A percentile compares a stretch with the other conserved stretches of the same genome.
Conservation (phyloP, 2,888 invertebrate genomes). For the Hirtodrosophila cameraria region DNA sequence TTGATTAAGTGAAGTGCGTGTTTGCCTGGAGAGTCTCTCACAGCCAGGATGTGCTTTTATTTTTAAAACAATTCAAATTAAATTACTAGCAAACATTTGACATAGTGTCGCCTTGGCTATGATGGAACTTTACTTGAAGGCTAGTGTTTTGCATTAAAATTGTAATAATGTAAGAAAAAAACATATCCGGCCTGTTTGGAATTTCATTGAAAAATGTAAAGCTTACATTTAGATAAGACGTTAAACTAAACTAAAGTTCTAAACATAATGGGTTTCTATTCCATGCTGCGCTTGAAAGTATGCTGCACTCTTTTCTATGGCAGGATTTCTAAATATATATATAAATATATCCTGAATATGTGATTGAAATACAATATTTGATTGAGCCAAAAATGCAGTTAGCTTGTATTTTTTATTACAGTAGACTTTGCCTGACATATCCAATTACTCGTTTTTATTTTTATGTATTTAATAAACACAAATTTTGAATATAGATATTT, state of each 20-base stretch:
- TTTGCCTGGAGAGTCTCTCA: background rate
- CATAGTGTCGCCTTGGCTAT: constrained; percentile 1
- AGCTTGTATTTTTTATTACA: no score
- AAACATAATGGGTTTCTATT: no score
- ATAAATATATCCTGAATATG: no score
- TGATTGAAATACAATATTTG: no score
- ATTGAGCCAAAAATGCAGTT: no score
- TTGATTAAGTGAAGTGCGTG: constrained; percentile 62
- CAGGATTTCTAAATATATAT: no score
- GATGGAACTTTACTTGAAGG: constrained; percentile 2
- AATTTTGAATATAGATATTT: background rate
- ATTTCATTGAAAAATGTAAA: no score
- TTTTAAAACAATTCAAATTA: constrained; percentile 28
- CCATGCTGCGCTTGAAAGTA: no score
- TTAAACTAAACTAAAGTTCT: no score
- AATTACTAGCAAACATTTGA: constrained; percentile 36
- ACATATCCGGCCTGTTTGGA: no score
- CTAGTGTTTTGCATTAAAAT: background rate
- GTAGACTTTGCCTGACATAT: constrained; percentile 16
- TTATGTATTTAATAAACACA: background rate
- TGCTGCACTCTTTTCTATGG: no score
- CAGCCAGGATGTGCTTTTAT: background rate
- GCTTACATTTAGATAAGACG: no score
- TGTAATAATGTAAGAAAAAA: background rate
- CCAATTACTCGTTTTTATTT: background rate